A percentile compares a stretch with the other conserved stretches of the same genome.
Evolutionary conservation across 2,888 invertebrate genomes (phyloP).

Genomic region (Leptopilina myrica): DNA sequence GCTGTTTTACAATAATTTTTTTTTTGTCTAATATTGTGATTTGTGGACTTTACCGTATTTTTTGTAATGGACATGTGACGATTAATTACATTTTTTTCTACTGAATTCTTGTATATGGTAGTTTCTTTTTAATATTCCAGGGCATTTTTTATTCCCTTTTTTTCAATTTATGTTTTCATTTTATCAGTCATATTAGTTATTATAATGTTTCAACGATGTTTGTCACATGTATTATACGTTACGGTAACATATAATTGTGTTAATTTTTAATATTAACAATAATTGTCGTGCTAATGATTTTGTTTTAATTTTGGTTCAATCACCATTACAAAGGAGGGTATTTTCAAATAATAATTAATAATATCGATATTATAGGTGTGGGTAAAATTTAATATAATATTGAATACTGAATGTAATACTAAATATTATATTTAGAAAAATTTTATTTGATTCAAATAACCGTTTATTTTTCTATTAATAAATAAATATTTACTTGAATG

Average conservation of each 20-base stretch:
- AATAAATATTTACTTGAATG: too few species aligned
- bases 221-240: conserved; percentile 5
- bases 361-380: too few species aligned
- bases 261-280: background rate
- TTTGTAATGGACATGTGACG: background rate
- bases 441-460: too few species aligned
- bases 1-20: background rate
- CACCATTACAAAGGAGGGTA: too few species aligned
- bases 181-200: background rate
- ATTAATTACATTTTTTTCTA: conserved; percentile 15
- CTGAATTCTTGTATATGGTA: background rate
- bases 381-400: too few species aligned
- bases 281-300: too few species aligned
- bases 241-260: conserved; percentile 4
- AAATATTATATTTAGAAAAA: too few species aligned
- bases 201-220: conserved; percentile 7
- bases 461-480: too few species aligned
- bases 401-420: too few species aligned
- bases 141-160: background rate
- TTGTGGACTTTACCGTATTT: background rate
- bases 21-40: background rate
- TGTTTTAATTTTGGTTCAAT: too few species aligned
- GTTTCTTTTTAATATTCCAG: background rate
- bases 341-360: too few species aligned
- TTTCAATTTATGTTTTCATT: background rate